phyloP scores from a whole-genome alignment of 30 jellyfish, hydroid and myxozoan species.

The Hydractinia symbiolongicarpus region DNA sequence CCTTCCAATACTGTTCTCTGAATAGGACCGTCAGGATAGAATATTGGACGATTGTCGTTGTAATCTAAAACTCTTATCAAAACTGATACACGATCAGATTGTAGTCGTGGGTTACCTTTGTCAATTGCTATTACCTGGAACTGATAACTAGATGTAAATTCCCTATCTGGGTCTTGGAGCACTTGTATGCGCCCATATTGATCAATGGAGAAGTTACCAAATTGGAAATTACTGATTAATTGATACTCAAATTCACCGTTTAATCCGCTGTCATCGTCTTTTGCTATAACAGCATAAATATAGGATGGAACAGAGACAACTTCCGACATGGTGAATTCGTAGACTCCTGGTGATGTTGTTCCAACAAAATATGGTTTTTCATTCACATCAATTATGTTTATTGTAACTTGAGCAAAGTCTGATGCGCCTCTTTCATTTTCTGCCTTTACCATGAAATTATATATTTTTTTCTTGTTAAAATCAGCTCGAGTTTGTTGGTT shows the following conservation, averaged over 20 bases:
- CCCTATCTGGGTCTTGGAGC: conserved; percentile 54
- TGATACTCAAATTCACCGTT: conserved; percentile 26
- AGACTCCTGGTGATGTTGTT: conserved; percentile 29
- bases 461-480: background rate
- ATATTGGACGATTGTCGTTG: conserved; percentile 74
- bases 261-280: conserved; percentile 37
- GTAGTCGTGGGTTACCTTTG: conserved; percentile 35
- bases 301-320: conserved; percentile 20
- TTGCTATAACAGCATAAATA: conserved; percentile 35
- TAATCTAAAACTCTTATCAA: conserved; percentile 43
- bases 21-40: conserved; percentile 29
- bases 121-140: conserved; percentile 51
- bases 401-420: conserved; percentile 49
- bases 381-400: conserved; percentile 45
- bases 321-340: conserved; percentile 49
- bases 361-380: conserved; percentile 50
- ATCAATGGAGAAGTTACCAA: conserved; percentile 44
- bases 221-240: background rate
- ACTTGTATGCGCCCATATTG: conserved; percentile 32
- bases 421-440: conserved; percentile 48
- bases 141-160: conserved; percentile 18
- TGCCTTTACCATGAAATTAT: conserved; percentile 46
- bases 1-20: conserved; percentile 30
- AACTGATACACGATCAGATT: conserved; percentile 23
- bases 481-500: background rate